Conservation (phyloP, 2,113 vertebrate species). For the Gymnogyps californianus region DNA sequence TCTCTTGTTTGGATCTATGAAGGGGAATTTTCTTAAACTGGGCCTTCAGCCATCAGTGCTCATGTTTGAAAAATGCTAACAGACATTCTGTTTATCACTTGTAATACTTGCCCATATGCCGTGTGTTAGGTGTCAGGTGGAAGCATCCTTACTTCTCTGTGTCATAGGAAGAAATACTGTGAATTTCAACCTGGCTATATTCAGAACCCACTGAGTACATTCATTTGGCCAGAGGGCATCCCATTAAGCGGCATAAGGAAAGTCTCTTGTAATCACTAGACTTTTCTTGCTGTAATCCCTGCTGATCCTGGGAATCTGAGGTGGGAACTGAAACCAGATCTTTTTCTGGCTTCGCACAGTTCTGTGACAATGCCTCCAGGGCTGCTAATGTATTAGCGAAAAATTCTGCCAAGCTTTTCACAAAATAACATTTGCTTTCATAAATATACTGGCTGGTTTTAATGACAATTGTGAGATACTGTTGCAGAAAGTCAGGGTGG, state of each 20-base stretch:
- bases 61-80: slow-evolving; percentile 14
- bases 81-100: slow-evolving; percentile 36
- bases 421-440: not conserved
- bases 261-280: not conserved
- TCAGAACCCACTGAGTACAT: not conserved
- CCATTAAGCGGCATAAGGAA: not conserved
- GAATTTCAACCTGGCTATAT: not conserved
- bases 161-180: not conserved
- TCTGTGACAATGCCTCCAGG: not conserved
- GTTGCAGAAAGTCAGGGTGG: not conserved
- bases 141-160: not conserved
- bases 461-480: not conserved
- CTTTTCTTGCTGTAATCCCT: not conserved
- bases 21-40: not conserved
- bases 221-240: slow-evolving; percentile 3
- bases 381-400: not conserved
- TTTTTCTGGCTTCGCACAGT: not conserved
- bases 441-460: not conserved
- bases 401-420: not conserved
- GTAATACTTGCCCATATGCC: slow-evolving; percentile 20
- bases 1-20: not conserved
- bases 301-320: not conserved
- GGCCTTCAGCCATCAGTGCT: not conserved
- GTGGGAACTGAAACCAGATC: not conserved
- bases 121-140: not conserved